Evolutionary conservation across 2,113 vertebrate species (phyloP), one percentile per base, ranked within the genome.

Genomic region (Macquaria australasica): DNA sequence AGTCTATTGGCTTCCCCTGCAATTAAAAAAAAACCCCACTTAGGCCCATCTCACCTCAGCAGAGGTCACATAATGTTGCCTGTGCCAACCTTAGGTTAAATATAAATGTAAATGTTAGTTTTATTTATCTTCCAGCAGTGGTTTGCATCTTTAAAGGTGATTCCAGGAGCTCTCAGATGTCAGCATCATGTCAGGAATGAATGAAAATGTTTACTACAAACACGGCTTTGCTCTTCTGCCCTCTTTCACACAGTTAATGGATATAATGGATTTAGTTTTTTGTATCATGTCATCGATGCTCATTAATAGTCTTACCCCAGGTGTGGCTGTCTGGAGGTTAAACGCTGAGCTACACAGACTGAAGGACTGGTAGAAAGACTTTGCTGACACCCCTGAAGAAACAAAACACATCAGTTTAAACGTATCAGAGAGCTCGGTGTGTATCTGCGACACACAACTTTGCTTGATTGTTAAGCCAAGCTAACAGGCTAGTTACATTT

Each of bases 241-340:
- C 12, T 48, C 23, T 28, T 28, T 28, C 7, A 48, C n/a, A 8
- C 43, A 8, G 6, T 34, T 51, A 48, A 48, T 20, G 5, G 45
- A 48, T 15, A 48, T 48, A 48, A 6, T 48, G 45, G 4, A 16
- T 48, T 51, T 51, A 20, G 50, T 51, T 51, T 62, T 55, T 23
- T 55, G 51, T n/a, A 55, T 20, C 50, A 51, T 51, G 16, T 51
- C 50, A 34, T 34, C 34, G 4, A 5, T 34, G 34, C 34, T 34
- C 34, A 5, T 8, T 39, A 18, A 58, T 5, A 37, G 12, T 93
- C 97, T 97, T 79, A 99, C 98, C 96, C 97, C 98, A 0, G 98
- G 98, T 23, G 98, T 99, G 0, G 97, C 98, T 76, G 98, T 98
- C 88, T 99, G 98, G 20, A 99, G 92, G 77, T 98, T 99, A 85